A percentile compares a stretch with the other conserved stretches of the same genome.
These are phyloP conservation scores for Promerops cafer DNA, from an alignment of 2,113 vertebrate genomes.

Conservation along the genomic window DNA sequence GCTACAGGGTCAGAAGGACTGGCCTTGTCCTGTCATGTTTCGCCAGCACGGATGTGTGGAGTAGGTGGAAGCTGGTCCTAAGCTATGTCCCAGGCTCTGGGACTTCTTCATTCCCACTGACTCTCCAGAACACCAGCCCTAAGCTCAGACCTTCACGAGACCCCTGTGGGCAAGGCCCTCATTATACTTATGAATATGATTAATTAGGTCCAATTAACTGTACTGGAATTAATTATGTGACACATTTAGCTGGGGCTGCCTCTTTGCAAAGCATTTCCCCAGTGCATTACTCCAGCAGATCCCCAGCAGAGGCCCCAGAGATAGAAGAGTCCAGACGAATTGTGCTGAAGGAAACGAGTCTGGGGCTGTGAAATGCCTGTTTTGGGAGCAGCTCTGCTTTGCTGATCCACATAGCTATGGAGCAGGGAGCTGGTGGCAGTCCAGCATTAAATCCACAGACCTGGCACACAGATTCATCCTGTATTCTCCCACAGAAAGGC, in stretches of 20 bases:
- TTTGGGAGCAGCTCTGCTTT: neutral
- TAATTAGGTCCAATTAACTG: slow-evolving; percentile 30
- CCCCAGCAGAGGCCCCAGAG: neutral
- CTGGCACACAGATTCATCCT: neutral
- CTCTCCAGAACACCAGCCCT: neutral
- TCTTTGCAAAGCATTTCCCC: neutral
- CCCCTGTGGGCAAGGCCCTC: neutral
- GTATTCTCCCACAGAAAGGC: neutral
- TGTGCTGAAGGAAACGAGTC: neutral
- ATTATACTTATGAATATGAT: slow-evolving; percentile 7
- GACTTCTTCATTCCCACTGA: neutral
- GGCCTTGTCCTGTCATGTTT: rapidly evolving
- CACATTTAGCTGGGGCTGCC: neutral
- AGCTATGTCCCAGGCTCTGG: neutral
- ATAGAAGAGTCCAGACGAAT: neutral
- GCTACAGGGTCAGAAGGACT: neutral
- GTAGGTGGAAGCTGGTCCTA: rapidly evolving
- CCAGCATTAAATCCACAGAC: neutral
- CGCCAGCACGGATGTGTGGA: rapidly evolving
- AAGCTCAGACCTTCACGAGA: neutral
- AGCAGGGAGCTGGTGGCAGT: neutral
- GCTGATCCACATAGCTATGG: rapidly evolving
- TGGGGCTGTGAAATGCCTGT: neutral
- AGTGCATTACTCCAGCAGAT: neutral
- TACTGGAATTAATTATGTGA: neutral